Conservation (phyloP, 2,888 invertebrate genomes). For the Buathra laborator region DNA sequence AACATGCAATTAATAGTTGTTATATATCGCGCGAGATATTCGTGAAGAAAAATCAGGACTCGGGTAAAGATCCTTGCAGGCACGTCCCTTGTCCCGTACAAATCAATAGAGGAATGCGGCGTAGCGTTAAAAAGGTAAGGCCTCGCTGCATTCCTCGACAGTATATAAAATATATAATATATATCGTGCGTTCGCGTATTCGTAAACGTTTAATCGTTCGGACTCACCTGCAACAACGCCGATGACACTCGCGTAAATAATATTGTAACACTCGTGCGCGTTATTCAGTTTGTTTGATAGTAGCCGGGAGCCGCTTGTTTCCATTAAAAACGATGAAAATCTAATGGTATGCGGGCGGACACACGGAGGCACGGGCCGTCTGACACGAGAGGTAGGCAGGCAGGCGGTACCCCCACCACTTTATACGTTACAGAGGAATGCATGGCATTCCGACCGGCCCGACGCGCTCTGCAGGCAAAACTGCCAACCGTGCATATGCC, state of each 20-base stretch:
- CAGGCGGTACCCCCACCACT: slow-evolving; percentile 68
- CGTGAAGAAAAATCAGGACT: slow-evolving; percentile 8
- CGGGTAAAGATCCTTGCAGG: slow-evolving; percentile 51
- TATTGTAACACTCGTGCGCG: slow-evolving; percentile 44
- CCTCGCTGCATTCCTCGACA: slow-evolving; percentile 78
- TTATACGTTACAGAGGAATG: slow-evolving; percentile 82
- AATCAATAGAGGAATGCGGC: slow-evolving; percentile 85
- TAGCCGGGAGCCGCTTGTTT: slow-evolving; percentile 73
- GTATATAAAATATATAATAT: slow-evolving; percentile 27
- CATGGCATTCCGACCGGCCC: slow-evolving; percentile 77
- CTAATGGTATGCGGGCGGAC: slow-evolving; percentile 82
- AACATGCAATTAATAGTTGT: slow-evolving; percentile 4
- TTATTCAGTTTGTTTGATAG: slow-evolving; percentile 65
- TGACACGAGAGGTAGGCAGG: slow-evolving; percentile 78
- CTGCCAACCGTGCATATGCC: slow-evolving; percentile 72
- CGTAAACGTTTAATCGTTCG: neutral
- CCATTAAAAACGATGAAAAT: slow-evolving; percentile 82
- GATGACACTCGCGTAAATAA: slow-evolving; percentile 54
- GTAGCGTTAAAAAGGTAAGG: slow-evolving; percentile 79
- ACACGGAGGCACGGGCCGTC: slow-evolving; percentile 79
- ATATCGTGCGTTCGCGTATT: neutral
- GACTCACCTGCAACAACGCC: slow-evolving; percentile 24
- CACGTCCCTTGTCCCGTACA: slow-evolving; percentile 72
- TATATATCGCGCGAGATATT: neutral
- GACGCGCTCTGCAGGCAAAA: slow-evolving; percentile 81